phyloP scores from a whole-genome alignment of 2,888 invertebrate genomes.

The Scelioninae gen. 1 region DNA sequence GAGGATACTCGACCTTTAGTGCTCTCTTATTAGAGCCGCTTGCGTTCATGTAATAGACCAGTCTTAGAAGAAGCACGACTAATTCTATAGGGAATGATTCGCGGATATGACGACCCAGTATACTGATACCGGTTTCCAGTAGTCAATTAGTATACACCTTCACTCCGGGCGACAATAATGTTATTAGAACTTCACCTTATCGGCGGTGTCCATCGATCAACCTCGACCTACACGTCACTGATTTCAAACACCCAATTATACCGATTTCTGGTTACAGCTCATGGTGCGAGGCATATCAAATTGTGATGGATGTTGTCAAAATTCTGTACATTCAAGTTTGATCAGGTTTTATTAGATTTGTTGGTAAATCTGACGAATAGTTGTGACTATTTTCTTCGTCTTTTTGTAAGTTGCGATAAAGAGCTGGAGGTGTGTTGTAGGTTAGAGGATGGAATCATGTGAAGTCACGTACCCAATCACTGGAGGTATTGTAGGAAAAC shows the following conservation, averaged over 20 bases:
- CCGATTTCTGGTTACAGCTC: not conserved
- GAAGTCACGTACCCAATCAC: no score
- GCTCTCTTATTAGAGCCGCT: constrained; percentile 9
- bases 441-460: no score
- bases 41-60: not conserved
- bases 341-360: not conserved
- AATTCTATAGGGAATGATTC: constrained; percentile 17
- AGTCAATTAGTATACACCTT: constrained; percentile 14
- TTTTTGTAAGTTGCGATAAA: no score
- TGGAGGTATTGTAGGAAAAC: no score
- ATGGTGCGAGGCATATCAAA: not conserved
- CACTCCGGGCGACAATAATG: constrained; percentile 4
- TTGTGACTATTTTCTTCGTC: no score
- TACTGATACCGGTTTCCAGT: constrained; percentile 10
- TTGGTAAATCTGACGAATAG: no score
- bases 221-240: not conserved
- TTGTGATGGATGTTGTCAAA: not conserved
- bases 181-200: constrained; percentile 32
- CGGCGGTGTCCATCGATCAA: constrained; percentile 2
- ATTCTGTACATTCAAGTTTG: not conserved
- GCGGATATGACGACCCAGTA: not conserved
- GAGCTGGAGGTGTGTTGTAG: no score
- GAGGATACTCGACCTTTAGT: constrained; percentile 10
- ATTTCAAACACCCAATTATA: not conserved
- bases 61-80: not conserved